Evolutionary conservation across 2,888 invertebrate species (phyloP), one percentile per base, ranked within the genome.

Genomic region (Temnothorax ravouxi): DNA sequence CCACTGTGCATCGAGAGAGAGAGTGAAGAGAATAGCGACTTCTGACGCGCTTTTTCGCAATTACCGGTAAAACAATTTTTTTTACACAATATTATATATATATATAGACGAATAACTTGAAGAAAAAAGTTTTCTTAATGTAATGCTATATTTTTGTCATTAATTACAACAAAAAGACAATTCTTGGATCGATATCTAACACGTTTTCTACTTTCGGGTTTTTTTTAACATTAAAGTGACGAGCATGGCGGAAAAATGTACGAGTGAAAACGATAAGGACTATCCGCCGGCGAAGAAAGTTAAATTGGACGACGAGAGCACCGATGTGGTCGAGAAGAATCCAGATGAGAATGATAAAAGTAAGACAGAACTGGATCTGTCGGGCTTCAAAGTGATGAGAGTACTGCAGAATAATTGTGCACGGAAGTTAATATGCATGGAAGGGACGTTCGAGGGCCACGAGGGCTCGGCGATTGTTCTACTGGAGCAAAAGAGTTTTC

Each of bases 401-500:
- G 96, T 98, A 86, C 95, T 98, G 85, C 96, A 96, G 90, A 97
- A 97, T 92, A 97, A 97, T 93, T 96, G 97, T 0, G 96, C 96
- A 83, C 96, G 96, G 56, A 98, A 98, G 95, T 96, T 96, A 8
- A 96, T 97, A 91, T 97, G 96, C 94, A 94, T 98, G 62, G 96
- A 97, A 90, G 98, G 98, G 25, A 96, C 95, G 87, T 97, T 98
- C 91, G 95, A 95, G 84, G 96, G 96, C 84, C 84, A 85, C 85
- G 95, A 96, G 91, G 96, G 96, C 90, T 95, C 96, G 86, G 98
- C 97, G 25, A 95, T 98, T 86, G 95, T 98, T 82, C 94, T 98
- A 88, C 95, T 98, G 59, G 98, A 98, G 93, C 98, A 98, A 95
- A 97, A 97, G 93, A 97, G 97, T 62, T 98, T 98, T 93, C 96